Conservation (phyloP, 2,888 invertebrate genomes). For the Tolmerus cingulatus region DNA sequence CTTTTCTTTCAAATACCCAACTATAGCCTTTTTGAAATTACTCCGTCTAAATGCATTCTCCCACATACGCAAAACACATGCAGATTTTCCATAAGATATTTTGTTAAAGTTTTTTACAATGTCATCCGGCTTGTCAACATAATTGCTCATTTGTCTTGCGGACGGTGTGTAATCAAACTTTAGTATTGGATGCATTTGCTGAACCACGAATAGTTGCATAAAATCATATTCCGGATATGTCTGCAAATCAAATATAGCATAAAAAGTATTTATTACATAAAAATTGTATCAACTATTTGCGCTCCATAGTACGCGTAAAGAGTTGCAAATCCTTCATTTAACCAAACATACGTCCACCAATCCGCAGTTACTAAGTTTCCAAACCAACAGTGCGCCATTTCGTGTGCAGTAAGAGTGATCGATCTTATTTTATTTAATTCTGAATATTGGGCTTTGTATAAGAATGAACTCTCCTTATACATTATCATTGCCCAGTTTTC, state of each 20-base stretch:
- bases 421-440: background rate
- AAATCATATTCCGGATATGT: slow-evolving; percentile 70
- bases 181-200: slow-evolving; percentile 30
- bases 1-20: slow-evolving; percentile 21
- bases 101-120: slow-evolving; percentile 77
- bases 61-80: slow-evolving; percentile 46
- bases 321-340: slow-evolving; percentile 74
- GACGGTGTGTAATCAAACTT: slow-evolving; percentile 67
- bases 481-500: slow-evolving; percentile 78
- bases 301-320: slow-evolving; percentile 56
- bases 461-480: slow-evolving; percentile 55
- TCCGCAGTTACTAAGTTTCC: slow-evolving; percentile 72
- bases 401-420: slow-evolving; percentile 63
- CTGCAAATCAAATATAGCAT: slow-evolving; percentile 55
- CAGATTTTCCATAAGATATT: slow-evolving; percentile 80
- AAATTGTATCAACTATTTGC: background rate
- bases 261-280: too few relatives aligned
- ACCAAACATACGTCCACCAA: slow-evolving; percentile 74
- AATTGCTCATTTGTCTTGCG: slow-evolving; percentile 80
- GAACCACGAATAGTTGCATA: slow-evolving; percentile 69
- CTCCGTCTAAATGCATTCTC: slow-evolving; percentile 26
- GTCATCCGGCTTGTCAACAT: slow-evolving; percentile 81
- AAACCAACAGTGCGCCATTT: slow-evolving; percentile 76
- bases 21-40: slow-evolving; percentile 33
- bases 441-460: background rate